phyloP scores from a whole-genome alignment of 2,113 vertebrate species.

The Poeciliopsis retropinna region DNA sequence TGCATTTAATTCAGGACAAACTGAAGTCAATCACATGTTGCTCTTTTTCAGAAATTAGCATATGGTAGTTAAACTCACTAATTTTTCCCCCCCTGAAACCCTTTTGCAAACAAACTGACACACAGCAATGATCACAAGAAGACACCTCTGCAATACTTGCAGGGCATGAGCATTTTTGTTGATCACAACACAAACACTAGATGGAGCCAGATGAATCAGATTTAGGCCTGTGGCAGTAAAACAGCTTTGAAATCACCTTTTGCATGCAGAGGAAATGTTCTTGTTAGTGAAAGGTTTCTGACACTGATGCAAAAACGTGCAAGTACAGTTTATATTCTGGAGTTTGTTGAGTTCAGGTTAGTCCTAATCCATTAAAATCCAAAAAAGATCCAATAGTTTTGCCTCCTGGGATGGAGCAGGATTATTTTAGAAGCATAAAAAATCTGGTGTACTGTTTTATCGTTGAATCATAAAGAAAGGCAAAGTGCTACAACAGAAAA shows the following conservation, averaged over 20 bases:
- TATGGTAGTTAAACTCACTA: neutral
- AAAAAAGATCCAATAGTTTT: too few species aligned
- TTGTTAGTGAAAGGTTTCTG: neutral
- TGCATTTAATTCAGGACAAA: neutral
- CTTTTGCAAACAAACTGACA: neutral
- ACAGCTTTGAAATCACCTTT: neutral
- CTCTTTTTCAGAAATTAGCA: neutral
- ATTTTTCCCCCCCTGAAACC: neutral
- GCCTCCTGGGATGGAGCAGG: neutral
- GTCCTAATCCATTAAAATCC: too few species aligned
- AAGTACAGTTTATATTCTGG: neutral
- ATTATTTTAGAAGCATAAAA: neutral
- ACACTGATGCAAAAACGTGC: neutral
- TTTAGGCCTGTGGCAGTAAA: neutral
- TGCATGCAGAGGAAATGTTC: neutral
- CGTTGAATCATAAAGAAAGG: too few species aligned
- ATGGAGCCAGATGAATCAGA: neutral
- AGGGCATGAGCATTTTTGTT: neutral
- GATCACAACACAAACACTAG: neutral
- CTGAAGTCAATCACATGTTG: neutral
- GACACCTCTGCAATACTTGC: neutral
- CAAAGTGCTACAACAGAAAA: neutral
- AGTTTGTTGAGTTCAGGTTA: too few species aligned
- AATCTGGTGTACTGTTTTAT: neutral
- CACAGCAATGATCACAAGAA: neutral